Evolutionary conservation across 2,113 vertebrate species (phyloP), one percentile per base, ranked within the genome.

Genomic region (Rhinoderma darwinii): DNA sequence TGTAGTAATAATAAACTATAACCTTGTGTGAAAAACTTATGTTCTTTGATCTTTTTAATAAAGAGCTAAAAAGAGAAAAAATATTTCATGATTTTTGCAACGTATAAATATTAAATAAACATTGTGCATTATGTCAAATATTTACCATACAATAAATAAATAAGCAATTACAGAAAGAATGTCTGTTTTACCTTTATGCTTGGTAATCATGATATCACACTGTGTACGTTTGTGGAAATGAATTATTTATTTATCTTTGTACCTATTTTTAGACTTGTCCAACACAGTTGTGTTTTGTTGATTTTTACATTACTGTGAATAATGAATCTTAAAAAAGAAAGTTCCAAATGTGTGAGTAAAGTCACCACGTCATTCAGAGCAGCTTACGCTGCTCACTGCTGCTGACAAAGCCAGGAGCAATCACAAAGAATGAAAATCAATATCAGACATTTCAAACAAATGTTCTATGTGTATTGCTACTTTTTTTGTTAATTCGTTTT

Each of bases 101-200:
- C 68, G 41, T 39, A 70, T 61, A 6, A 20, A 41, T 15, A 80
- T 75, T 44, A 80, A 80, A 80, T 80, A 80, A 80, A 56, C 77
- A n/a, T 43, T 41, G 47, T 11, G 63, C 39, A n/a, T 22, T 27
- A 15, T 41, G 9, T 61, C n/a, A 27, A 61, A 81, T 81, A 81
- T 81, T 81, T 81, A 63, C 22, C 7, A 15, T 20, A 63, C 25
- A 43, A 61, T 41, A 81, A 43, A 63, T 43, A 81, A 81, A 81
- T 56, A 27, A 27, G 56, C 11, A 41, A 61, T 41, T 80, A 22
- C 51, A 79, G 50, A 56, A 56, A 59, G 77, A 18, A 79, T 37
- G 27, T 80, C 27, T 81, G 78, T 27, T 81, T 81, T 81, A 61
- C 56, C 56, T 63, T 81, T 37, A 63, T 81, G 54, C 56, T 61